Conservation (phyloP, 2,888 invertebrate genomes). For the Nomada hirtipes region DNA sequence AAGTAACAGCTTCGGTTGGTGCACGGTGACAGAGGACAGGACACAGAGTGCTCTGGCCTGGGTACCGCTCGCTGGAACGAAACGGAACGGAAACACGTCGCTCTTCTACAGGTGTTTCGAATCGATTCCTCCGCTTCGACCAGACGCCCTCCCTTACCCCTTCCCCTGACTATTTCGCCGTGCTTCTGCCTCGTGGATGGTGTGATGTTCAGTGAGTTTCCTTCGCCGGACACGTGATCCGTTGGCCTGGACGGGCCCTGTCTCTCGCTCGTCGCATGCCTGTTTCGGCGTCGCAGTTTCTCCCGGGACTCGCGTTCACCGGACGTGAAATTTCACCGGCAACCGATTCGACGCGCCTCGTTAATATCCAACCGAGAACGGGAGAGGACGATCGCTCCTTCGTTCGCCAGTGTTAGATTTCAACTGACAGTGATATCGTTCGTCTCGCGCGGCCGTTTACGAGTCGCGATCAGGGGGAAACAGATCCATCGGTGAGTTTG, state of each 20-base stretch:
- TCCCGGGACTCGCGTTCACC: conserved; percentile 30
- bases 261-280: conserved; percentile 44
- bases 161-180: neutral
- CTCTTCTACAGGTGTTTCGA: conserved; percentile 62
- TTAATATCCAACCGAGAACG: neutral
- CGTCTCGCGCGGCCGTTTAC: too few relatives aligned
- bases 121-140: conserved; percentile 51
- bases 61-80: conserved; percentile 39
- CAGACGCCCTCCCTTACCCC: conserved; percentile 8
- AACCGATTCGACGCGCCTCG: conserved; percentile 8
- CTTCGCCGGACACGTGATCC: conserved; percentile 54
- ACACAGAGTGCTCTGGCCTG: conserved; percentile 17
- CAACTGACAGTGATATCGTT: too few relatives aligned
- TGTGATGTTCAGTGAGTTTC: conserved; percentile 59
- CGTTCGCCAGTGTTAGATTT: neutral
- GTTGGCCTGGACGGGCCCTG: neutral
- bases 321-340: conserved; percentile 40
- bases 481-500: neutral
- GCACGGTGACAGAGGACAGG: conserved; percentile 37
- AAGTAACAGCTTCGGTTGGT: conserved; percentile 26
- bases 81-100: conserved; percentile 48
- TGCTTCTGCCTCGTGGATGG: conserved; percentile 39
- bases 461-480: too few relatives aligned
- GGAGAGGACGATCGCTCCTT: neutral
- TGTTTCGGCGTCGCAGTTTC: conserved; percentile 30